Evolutionary conservation across 2,797 vertebrate genomes (phyloP).

Genomic region (Lepus townsendii): DNA sequence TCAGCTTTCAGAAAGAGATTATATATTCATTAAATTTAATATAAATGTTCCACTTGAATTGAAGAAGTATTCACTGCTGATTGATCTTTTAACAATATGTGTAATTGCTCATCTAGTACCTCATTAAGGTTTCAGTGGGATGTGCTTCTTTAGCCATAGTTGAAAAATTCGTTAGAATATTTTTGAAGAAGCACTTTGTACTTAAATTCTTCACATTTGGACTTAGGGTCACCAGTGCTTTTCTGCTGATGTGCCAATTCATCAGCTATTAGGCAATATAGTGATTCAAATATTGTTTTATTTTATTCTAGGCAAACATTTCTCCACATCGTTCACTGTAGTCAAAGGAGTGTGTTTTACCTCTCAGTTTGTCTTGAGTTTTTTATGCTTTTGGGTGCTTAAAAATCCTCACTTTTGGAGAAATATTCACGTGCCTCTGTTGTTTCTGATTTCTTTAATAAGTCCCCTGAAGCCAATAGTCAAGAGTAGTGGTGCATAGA

Average conservation of each 20-base stretch:
- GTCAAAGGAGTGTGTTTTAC: neutral
- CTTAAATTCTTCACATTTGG: neutral
- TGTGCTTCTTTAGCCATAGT: neutral
- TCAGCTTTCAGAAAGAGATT: constrained; percentile 47
- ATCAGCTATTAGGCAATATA: neutral
- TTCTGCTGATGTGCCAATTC: neutral
- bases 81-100: constrained; percentile 52
- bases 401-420: neutral
- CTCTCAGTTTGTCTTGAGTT: neutral
- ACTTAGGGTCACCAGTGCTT: neutral
- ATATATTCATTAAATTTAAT: constrained; percentile 75
- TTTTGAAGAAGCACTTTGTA: constrained; percentile 35
- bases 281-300: neutral
- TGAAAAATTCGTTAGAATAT: constrained; percentile 50
- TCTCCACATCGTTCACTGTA: neutral
- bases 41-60: constrained; percentile 71
- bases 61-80: constrained; percentile 52
- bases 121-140: constrained; percentile 32
- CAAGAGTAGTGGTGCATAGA: neutral
- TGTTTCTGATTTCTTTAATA: neutral
- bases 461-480: neutral
- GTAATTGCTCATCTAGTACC: constrained; percentile 37
- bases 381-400: neutral
- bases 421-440: neutral
- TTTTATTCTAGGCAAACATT: neutral